phyloP scores from a whole-genome alignment of 2,888 invertebrate species.

The Dryadula phaetusa region DNA sequence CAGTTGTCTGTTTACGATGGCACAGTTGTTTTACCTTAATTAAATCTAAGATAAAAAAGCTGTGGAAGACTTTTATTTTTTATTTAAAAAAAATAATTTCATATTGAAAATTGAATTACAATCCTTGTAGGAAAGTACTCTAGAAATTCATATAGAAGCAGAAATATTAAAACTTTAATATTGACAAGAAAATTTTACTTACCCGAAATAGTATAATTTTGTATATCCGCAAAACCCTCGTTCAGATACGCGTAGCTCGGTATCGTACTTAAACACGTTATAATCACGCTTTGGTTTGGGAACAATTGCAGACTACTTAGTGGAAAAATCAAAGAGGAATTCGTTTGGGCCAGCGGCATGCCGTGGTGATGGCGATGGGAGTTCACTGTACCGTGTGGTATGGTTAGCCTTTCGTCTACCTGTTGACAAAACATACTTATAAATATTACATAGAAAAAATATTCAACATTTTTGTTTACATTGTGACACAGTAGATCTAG shows the following conservation, averaged over 20 bases:
- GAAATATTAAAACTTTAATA: too few relatives aligned
- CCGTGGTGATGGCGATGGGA: slow-evolving; percentile 71
- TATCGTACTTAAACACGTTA: slow-evolving; percentile 91
- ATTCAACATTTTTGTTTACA: too few relatives aligned
- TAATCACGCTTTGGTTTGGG: slow-evolving; percentile 88
- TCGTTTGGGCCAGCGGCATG: slow-evolving; percentile 69
- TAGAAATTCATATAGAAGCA: too few relatives aligned
- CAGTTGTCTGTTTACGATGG: too few relatives aligned
- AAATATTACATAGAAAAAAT: too few relatives aligned
- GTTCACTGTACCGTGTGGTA: slow-evolving; percentile 71
- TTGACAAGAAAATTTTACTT: slow-evolving; percentile 57
- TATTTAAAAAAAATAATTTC: too few relatives aligned
- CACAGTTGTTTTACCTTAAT: too few relatives aligned
- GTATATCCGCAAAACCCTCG: slow-evolving; percentile 89
- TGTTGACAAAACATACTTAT: slow-evolving; percentile 46
- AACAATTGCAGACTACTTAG: slow-evolving; percentile 88
- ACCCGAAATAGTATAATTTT: slow-evolving; percentile 89
- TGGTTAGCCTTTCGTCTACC: slow-evolving; percentile 75
- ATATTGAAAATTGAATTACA: too few relatives aligned
- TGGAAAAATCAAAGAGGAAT: slow-evolving; percentile 86
- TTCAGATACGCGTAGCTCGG: slow-evolving; percentile 88
- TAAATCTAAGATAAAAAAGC: too few relatives aligned
- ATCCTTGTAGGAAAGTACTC: too few relatives aligned
- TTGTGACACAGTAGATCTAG: too few relatives aligned
- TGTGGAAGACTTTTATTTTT: too few relatives aligned